A percentile compares a stretch with the other conserved stretches of the same genome.
Conservation (phyloP, 2,797 vertebrate species). For the Octomys mimax region DNA sequence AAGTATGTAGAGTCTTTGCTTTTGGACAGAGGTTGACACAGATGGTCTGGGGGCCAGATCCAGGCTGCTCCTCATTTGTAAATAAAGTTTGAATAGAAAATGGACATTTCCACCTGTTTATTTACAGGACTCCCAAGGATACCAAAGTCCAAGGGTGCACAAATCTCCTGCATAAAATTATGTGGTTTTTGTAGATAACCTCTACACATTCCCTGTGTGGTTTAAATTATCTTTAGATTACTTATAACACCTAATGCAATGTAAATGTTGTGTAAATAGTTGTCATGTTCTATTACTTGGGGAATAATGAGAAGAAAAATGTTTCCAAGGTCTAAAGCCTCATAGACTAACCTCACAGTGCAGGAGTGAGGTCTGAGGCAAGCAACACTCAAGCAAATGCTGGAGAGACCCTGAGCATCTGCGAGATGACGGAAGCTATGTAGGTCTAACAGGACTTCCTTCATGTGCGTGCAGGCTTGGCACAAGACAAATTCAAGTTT, state of each 20-base stretch:
- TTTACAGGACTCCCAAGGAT: neutral
- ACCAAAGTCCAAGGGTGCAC: neutral
- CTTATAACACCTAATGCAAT: neutral
- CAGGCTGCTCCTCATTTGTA: neutral
- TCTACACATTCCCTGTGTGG: too few relatives aligned
- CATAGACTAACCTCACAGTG: neutral
- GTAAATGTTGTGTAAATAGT: neutral
- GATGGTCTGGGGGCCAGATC: neutral
- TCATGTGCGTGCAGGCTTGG: neutral
- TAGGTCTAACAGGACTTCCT: neutral
- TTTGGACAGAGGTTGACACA: constrained; percentile 10
- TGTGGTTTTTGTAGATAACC: neutral
- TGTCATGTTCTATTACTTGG: neutral
- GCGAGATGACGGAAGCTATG: neutral
- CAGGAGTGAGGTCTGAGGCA: neutral
- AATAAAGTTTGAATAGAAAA: constrained; percentile 26
- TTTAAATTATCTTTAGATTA: neutral
- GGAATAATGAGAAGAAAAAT: neutral
- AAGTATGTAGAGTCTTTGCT: neutral
- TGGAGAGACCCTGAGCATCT: neutral
- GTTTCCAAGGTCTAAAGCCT: neutral
- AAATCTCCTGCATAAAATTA: neutral
- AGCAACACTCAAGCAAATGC: neutral
- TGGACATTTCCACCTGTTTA: neutral
- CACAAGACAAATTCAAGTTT: neutral